Conservation (phyloP, 2,888 invertebrate genomes). For the Lasioglossum malachurum region DNA sequence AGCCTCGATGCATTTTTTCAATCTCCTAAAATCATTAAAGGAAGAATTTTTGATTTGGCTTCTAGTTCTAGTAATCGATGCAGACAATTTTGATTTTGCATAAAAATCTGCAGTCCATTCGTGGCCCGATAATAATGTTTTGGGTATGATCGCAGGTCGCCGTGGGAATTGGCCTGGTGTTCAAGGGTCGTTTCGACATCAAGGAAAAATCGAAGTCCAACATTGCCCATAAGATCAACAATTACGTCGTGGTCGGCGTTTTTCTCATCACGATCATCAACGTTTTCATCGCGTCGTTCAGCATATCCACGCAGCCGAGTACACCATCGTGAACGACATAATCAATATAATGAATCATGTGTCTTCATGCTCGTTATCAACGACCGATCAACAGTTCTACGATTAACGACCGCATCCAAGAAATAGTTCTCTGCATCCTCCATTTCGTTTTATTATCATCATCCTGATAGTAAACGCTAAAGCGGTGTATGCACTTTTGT, state of each 20-base stretch:
- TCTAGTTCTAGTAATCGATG: too few species aligned
- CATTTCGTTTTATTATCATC: not conserved
- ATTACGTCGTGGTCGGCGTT: slow-evolving; percentile 88
- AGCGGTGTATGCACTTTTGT: not conserved
- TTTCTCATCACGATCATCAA: slow-evolving; percentile 90
- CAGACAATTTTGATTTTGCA: too few species aligned
- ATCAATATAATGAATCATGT: too few species aligned
- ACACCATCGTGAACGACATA: not conserved
- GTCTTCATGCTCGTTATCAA: not conserved
- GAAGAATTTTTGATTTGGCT: too few species aligned
- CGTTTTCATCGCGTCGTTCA: slow-evolving; percentile 89
- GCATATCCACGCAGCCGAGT: slow-evolving; percentile 79
- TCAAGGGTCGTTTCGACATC: slow-evolving; percentile 87
- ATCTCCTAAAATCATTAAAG: too few species aligned
- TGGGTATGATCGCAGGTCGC: slow-evolving; percentile 81
- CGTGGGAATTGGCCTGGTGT: slow-evolving; percentile 88
- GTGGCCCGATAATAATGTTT: not conserved
- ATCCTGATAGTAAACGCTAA: not conserved
- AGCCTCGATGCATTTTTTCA: too few species aligned
- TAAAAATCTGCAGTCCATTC: too few species aligned
- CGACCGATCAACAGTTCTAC: not conserved
- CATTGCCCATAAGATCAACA: slow-evolving; percentile 87
- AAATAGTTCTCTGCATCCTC: slow-evolving; percentile 22
- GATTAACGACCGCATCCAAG: not conserved
- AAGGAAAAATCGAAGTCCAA: slow-evolving; percentile 85